Conservation (phyloP, 2,113 vertebrate genomes). For the Symphodus melops region DNA sequence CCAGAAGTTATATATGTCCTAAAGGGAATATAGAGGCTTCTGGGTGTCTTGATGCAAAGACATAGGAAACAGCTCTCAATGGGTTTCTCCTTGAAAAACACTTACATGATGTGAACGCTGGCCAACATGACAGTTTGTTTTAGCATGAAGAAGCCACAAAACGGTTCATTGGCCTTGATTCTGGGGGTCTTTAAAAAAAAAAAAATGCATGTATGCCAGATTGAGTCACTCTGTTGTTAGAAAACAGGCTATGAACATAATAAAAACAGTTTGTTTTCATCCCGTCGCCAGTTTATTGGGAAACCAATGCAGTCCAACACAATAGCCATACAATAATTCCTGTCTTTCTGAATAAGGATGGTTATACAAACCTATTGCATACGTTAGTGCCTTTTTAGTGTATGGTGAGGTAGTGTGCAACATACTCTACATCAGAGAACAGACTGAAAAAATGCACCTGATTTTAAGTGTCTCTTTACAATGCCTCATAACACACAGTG, state of each 20-base stretch:
- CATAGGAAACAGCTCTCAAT: not conserved
- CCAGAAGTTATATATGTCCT: not conserved
- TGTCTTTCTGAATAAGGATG: not conserved
- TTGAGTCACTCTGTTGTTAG: constrained; percentile 29
- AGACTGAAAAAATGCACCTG: not conserved
- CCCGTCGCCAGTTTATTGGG: constrained; percentile 13
- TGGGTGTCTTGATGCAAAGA: constrained; percentile 14
- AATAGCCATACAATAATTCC: not conserved
- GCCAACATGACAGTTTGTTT: constrained; percentile 37
- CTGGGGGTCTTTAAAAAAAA: constrained; percentile 31
- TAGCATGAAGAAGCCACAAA: constrained; percentile 41
- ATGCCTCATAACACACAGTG: not conserved
- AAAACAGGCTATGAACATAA: constrained; percentile 31
- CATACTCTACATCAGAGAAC: not conserved
- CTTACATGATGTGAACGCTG: constrained; percentile 15
- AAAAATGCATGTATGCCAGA: constrained; percentile 36
- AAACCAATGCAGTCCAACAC: not conserved
- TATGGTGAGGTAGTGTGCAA: not conserved
- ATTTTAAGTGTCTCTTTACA: not conserved
- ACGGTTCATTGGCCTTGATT: constrained; percentile 29
- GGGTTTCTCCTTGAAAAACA: constrained; percentile 29
- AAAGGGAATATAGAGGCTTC: not conserved
- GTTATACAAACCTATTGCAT: not conserved
- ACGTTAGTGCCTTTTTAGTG: not conserved
- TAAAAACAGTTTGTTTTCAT: constrained; percentile 34